A percentile compares a stretch with the other conserved stretches of the same genome.
These are phyloP conservation scores for Carassius carassius DNA, from an alignment of 2,113 vertebrate genomes.

Conservation along the genomic window DNA sequence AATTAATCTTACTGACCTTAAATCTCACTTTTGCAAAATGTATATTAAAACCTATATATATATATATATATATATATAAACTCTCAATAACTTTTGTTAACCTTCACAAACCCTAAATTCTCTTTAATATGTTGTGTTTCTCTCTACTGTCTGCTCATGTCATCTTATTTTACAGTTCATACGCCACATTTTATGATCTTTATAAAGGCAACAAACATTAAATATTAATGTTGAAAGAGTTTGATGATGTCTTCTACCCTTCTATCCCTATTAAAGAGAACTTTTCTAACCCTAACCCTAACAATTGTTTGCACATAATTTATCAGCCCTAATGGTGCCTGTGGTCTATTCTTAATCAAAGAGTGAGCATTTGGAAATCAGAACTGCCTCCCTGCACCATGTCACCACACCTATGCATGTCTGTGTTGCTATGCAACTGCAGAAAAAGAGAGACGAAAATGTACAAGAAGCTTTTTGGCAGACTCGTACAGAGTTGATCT, in stretches of 20 bases:
- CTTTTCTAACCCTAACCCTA: background rate
- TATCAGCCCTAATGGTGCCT: slow-evolving; percentile 22
- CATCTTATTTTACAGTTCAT: too few species aligned
- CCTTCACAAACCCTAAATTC: too few species aligned
- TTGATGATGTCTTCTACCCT: background rate
- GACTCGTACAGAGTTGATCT: slow-evolving; percentile 42
- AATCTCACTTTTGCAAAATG: background rate
- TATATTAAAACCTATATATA: too few species aligned
- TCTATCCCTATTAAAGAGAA: background rate
- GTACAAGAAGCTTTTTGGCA: slow-evolving; percentile 51
- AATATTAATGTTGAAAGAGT: background rate
- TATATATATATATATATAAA: too few species aligned
- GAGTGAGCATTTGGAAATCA: slow-evolving; percentile 49
- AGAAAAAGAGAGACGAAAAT: slow-evolving; percentile 49
- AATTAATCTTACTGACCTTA: background rate
- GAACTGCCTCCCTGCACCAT: slow-evolving; percentile 37
- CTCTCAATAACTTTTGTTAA: too few species aligned
- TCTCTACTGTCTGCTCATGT: too few species aligned
- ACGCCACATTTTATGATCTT: background rate
- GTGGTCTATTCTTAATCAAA: slow-evolving; percentile 54
- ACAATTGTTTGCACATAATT: slow-evolving; percentile 39
- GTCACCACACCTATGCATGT: slow-evolving; percentile 57
- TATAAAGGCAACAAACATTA: background rate
- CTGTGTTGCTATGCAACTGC: slow-evolving; percentile 67
- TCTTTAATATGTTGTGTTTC: too few species aligned